These are phyloP conservation scores for Ericerus pela DNA, from an alignment of 1,140 invertebrate species.

Conservation along the genomic window DNA sequence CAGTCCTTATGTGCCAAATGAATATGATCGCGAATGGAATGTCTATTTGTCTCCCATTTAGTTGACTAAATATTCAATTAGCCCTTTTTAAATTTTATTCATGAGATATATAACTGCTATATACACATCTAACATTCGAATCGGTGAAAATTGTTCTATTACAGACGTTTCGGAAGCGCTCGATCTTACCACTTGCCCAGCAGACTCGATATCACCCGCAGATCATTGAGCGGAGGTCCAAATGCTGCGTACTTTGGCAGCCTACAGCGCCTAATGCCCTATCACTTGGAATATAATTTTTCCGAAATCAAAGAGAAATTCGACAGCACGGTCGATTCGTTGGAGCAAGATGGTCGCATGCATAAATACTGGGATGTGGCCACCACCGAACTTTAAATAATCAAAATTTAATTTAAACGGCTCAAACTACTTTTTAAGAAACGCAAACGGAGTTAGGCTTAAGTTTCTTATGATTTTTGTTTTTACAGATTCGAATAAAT, in stretches of 20 bases:
- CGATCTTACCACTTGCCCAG: conserved; percentile 47
- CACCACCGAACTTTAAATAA: conserved; percentile 62
- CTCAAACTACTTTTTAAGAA: too few relatives aligned
- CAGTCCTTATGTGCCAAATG: too few relatives aligned
- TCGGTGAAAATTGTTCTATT: conserved; percentile 9
- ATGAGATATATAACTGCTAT: too few relatives aligned
- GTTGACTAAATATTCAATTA: too few relatives aligned
- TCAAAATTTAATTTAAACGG: too few relatives aligned
- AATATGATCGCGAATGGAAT: too few relatives aligned
- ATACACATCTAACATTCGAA: background rate
- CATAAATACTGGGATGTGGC: conserved; percentile 75
- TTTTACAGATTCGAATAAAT: too few relatives aligned
- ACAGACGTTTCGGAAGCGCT: conserved; percentile 58
- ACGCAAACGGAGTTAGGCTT: too few relatives aligned
- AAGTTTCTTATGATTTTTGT: too few relatives aligned
- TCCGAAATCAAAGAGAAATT: conserved; percentile 58
- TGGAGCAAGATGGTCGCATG: conserved; percentile 58
- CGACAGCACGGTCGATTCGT: conserved; percentile 41
- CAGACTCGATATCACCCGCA: conserved; percentile 31
- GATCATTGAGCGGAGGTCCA: conserved; percentile 47
- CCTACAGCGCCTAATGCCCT: conserved; percentile 63
- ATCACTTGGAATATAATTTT: conserved; percentile 70
- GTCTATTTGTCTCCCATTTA: too few relatives aligned
- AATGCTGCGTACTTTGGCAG: conserved; percentile 75
- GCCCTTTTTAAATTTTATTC: too few relatives aligned